Percentiles rank a stretch among this genome's conserved stretches.
phyloP scores from a whole-genome alignment of 2,797 vertebrate genomes.

The Hemibagrus guttatus region DNA sequence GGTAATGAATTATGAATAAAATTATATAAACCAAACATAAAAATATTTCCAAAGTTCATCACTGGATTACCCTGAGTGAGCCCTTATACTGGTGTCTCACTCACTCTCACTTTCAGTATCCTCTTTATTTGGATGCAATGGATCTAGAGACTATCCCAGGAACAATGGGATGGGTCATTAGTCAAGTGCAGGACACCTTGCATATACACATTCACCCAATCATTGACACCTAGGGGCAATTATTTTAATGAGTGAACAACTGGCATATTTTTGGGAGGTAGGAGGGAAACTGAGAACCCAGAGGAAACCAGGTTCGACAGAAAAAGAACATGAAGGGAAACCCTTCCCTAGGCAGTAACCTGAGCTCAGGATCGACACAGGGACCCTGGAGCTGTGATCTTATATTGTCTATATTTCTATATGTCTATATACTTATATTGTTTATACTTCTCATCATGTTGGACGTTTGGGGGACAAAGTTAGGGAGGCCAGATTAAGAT shows the following conservation, averaged over 20 bases:
- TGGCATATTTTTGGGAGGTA: background rate
- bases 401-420: background rate
- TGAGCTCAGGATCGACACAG: background rate
- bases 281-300: background rate
- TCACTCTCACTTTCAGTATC: background rate
- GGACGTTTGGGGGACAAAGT: too few species aligned
- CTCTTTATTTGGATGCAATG: background rate
- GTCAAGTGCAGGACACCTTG: too few species aligned
- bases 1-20: background rate
- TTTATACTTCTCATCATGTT: too few species aligned
- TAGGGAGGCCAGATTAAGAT: too few species aligned
- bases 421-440: too few species aligned
- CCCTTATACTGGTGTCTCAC: background rate
- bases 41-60: background rate
- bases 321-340: background rate
- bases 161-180: background rate
- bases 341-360: background rate
- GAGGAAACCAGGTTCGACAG: background rate
- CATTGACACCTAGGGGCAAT: too few species aligned
- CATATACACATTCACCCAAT: too few species aligned
- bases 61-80: background rate
- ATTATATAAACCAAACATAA: background rate
- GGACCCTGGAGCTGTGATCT: background rate
- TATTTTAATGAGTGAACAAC: background rate
- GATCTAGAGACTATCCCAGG: background rate